phyloP scores from a whole-genome alignment of 1,140 invertebrate species.

The Adelges cooleyi region DNA sequence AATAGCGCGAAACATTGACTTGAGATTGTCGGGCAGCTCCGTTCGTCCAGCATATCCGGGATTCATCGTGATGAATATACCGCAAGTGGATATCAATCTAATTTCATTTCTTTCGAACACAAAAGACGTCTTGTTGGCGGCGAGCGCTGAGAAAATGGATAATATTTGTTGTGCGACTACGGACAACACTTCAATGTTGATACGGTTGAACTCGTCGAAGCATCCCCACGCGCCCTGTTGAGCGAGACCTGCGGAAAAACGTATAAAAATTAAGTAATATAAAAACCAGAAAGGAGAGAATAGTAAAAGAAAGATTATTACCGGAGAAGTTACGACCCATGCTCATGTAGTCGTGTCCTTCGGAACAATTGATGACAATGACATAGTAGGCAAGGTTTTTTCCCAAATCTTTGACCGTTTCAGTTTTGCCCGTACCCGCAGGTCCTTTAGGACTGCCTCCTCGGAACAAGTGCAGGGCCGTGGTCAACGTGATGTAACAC shows the following conservation, averaged over 20 bases:
- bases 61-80: constrained; percentile 88
- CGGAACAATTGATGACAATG: constrained; percentile 91
- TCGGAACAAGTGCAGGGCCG: constrained; percentile 67
- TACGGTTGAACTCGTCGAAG: constrained; percentile 84
- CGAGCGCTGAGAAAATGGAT: constrained; percentile 58
- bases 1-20: constrained; percentile 86
- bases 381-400: constrained; percentile 92
- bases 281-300: background rate
- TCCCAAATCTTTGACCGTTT: constrained; percentile 88
- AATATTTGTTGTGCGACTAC: constrained; percentile 75
- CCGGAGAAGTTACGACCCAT: constrained; percentile 45
- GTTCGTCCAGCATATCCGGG: constrained; percentile 80
- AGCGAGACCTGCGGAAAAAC: constrained; percentile 44
- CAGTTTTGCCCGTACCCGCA: constrained; percentile 65
- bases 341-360: constrained; percentile 79
- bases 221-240: constrained; percentile 76
- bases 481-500: constrained; percentile 76
- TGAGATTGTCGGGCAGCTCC: constrained; percentile 81
- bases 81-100: constrained; percentile 59
- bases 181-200: constrained; percentile 79
- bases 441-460: constrained; percentile 65
- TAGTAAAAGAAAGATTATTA: background rate
- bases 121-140: constrained; percentile 53
- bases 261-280: background rate
- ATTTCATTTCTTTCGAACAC: constrained; percentile 70